These are phyloP conservation scores for Papilio dardanus DNA, from an alignment of 1,140 invertebrate genomes.

Conservation along the genomic window DNA sequence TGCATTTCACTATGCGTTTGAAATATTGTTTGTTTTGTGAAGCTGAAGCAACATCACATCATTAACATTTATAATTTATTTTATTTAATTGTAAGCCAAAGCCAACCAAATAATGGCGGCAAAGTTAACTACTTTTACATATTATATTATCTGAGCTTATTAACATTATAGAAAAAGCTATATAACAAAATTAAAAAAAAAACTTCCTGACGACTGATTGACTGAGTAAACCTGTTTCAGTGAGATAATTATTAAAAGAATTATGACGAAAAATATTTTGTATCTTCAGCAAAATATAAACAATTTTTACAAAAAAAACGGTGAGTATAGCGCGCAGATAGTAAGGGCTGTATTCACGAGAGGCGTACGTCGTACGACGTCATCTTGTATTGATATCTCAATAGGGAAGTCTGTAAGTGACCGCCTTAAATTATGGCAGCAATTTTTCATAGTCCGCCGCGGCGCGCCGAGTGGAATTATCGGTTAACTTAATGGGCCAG, in stretches of 20 bases:
- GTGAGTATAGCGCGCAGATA: conserved; percentile 43
- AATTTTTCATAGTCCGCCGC: conserved; percentile 71
- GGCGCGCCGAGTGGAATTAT: conserved; percentile 57
- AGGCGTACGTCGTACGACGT: conserved; percentile 55
- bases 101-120: too few species aligned
- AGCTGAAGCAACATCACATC: too few species aligned
- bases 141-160: too few species aligned
- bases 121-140: too few species aligned
- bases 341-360: conserved; percentile 59
- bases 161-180: too few species aligned
- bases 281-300: neutral
- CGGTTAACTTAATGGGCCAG: conserved; percentile 62
- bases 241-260: too few species aligned
- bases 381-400: conserved; percentile 78
- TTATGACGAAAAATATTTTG: too few species aligned
- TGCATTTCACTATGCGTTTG: neutral
- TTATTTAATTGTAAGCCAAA: too few species aligned
- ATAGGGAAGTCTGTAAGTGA: conserved; percentile 77
- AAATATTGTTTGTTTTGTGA: neutral
- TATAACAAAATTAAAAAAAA: too few species aligned
- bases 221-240: too few species aligned
- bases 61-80: too few species aligned
- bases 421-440: conserved; percentile 70
- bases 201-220: too few species aligned
- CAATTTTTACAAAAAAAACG: conserved; percentile 20